A percentile compares a stretch with the other conserved stretches of the same genome.
Evolutionary conservation across 2,888 invertebrate species (phyloP).

Genomic region (Furcula furcula): DNA sequence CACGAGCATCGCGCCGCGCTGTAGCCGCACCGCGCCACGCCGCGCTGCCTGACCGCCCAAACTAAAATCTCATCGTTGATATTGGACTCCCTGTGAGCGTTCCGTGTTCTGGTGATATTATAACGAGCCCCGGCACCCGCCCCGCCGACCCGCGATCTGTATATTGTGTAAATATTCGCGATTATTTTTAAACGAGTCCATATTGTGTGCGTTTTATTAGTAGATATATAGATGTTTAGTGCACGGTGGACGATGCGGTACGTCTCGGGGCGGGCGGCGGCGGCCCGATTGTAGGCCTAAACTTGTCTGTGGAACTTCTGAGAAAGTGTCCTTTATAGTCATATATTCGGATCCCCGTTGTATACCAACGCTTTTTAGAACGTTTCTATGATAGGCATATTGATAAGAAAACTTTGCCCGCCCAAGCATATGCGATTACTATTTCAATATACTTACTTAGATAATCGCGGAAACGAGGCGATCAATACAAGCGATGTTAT

Average conservation of each 20-base stretch:
- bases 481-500: conserved; percentile 65
- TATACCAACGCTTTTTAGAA: conserved; percentile 50
- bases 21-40: conserved; percentile 12
- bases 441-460: background rate
- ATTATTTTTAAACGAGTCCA: conserved; percentile 54
- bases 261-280: conserved; percentile 48
- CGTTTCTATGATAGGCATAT: conserved; percentile 11
- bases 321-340: conserved; percentile 69
- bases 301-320: conserved; percentile 53
- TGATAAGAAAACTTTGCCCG: conserved; percentile 39
- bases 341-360: conserved; percentile 44
- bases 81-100: conserved; percentile 77
- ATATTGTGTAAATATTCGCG: conserved; percentile 70
- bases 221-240: conserved; percentile 55
- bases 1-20: conserved; percentile 42
- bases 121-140: conserved; percentile 35
- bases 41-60: conserved; percentile 12
- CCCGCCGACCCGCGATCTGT: conserved; percentile 41
- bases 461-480: conserved; percentile 50
- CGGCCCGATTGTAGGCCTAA: conserved; percentile 64
- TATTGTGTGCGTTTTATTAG: conserved; percentile 64
- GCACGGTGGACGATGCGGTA: conserved; percentile 46
- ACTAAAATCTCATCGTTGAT: conserved; percentile 60
- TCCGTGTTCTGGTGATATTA: conserved; percentile 73
- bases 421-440: conserved; percentile 28